Conservation (phyloP, 2,113 vertebrate species). For the Merops nubicus region DNA sequence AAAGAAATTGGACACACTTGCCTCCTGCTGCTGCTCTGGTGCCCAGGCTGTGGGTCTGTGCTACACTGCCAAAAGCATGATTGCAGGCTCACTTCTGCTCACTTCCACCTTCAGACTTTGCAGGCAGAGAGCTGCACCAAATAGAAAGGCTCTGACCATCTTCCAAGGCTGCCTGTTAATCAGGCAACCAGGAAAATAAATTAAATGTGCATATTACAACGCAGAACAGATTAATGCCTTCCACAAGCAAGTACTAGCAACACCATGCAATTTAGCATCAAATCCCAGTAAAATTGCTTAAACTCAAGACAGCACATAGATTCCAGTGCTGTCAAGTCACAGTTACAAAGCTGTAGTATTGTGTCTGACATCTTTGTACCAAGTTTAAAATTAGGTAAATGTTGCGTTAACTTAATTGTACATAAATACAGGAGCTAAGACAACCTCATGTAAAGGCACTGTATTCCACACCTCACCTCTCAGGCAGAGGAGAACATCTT, state of each 20-base stretch:
- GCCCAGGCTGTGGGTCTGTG: neutral
- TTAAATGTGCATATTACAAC: neutral
- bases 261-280: neutral
- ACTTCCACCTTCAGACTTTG: neutral
- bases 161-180: neutral
- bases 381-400: neutral
- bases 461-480: neutral
- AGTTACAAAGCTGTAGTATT: neutral
- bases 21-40: neutral
- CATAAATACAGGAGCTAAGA: neutral
- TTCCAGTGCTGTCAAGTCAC: neutral
- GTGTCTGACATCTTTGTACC: neutral
- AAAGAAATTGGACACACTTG: conserved; percentile 22
- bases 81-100: neutral
- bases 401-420: neutral
- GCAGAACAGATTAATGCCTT: neutral
- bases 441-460: neutral
- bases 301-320: neutral
- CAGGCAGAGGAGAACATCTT: neutral
- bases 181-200: neutral
- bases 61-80: neutral
- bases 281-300: neutral
- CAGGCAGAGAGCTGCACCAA: neutral
- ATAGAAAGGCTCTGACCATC: neutral
- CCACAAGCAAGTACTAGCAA: neutral